Percentiles rank a stretch among this genome's conserved stretches.
These are phyloP conservation scores for Drosophila limbata DNA, from an alignment of 2,888 invertebrate species.

Conservation along the genomic window DNA sequence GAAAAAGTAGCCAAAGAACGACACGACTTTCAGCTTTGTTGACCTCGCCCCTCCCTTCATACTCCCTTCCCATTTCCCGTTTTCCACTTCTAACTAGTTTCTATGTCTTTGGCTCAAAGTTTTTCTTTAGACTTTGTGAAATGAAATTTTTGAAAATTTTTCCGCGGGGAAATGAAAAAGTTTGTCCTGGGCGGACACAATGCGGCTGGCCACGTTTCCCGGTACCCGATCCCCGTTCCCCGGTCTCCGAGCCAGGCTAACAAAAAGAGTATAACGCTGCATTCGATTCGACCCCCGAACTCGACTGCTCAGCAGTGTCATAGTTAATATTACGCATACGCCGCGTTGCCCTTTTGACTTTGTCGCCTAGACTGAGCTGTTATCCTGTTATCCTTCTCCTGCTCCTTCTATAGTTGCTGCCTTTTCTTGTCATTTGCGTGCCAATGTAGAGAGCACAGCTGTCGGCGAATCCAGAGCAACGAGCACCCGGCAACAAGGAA, in stretches of 20 bases:
- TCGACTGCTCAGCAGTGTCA: slow-evolving; percentile 47
- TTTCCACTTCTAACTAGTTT: slow-evolving; percentile 74
- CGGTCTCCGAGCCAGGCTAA: slow-evolving; percentile 1
- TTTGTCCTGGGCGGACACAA: slow-evolving; percentile 78
- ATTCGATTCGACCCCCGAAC: slow-evolving; percentile 31
- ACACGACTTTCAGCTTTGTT: slow-evolving; percentile 77
- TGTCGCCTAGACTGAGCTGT: slow-evolving; percentile 41
- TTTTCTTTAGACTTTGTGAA: slow-evolving; percentile 77
- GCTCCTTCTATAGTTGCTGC: neutral
- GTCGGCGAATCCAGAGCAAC: slow-evolving; percentile 44
- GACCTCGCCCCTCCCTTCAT: slow-evolving; percentile 33
- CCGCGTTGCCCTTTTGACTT: slow-evolving; percentile 79
- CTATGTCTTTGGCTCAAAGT: slow-evolving; percentile 79
- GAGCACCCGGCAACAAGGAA: neutral
- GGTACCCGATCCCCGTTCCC: slow-evolving; percentile 7
- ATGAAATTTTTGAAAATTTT: slow-evolving; percentile 81
- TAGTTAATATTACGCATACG: slow-evolving; percentile 79
- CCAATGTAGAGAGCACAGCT: slow-evolving; percentile 68
- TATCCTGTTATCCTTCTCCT: neutral
- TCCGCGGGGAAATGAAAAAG: slow-evolving; percentile 82
- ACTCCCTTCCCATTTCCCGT: neutral
- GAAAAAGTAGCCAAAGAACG: slow-evolving; percentile 57
- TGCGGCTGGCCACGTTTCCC: slow-evolving; percentile 63
- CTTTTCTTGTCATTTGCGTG: slow-evolving; percentile 60
- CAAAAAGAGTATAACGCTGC: slow-evolving; percentile 14